These are phyloP conservation scores for Drosophila equinoxialis DNA, from an alignment of 1,140 invertebrate genomes.

Conservation along the genomic window DNA sequence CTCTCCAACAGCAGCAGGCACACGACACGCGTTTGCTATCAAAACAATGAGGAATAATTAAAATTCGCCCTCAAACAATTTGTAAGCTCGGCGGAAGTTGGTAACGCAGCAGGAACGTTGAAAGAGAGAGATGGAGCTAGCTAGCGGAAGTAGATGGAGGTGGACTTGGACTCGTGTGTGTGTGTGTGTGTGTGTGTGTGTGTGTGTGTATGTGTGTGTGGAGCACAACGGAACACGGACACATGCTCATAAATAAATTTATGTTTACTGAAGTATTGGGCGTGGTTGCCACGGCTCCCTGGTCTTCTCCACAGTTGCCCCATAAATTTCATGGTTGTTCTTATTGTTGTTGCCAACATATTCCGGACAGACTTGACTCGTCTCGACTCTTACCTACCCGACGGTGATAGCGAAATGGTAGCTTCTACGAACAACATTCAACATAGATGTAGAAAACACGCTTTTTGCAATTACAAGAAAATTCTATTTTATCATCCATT, in stretches of 20 bases:
- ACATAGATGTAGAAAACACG: slow-evolving; percentile 23
- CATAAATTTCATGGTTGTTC: slow-evolving; percentile 53
- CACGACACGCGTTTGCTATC: slow-evolving; percentile 59
- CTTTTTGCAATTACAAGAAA: slow-evolving; percentile 58
- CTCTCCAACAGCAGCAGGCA: slow-evolving; percentile 13
- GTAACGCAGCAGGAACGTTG: slow-evolving; percentile 29
- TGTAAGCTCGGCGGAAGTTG: slow-evolving; percentile 66
- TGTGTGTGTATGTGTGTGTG: neutral
- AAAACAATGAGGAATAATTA: slow-evolving; percentile 82
- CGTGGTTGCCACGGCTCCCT: slow-evolving; percentile 37
- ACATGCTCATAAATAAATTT: slow-evolving; percentile 80
- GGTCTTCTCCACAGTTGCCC: slow-evolving; percentile 40
- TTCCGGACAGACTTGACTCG: slow-evolving; percentile 4
- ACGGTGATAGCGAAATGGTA: neutral
- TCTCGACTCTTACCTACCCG: neutral
- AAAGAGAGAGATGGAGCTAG: neutral
- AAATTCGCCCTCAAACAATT: slow-evolving; percentile 79
- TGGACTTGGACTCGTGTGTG: neutral
- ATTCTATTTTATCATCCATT: slow-evolving; percentile 43
- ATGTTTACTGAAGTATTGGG: slow-evolving; percentile 75
- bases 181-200: slow-evolving; percentile 3
- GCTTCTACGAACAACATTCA: slow-evolving; percentile 28
- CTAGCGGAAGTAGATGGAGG: neutral
- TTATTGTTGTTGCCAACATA: slow-evolving; percentile 37
- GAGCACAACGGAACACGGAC: slow-evolving; percentile 40